Base-by-base conservation (phyloP, 2,797 vertebrate genomes). In the Syndactyla subalaris region DNA sequence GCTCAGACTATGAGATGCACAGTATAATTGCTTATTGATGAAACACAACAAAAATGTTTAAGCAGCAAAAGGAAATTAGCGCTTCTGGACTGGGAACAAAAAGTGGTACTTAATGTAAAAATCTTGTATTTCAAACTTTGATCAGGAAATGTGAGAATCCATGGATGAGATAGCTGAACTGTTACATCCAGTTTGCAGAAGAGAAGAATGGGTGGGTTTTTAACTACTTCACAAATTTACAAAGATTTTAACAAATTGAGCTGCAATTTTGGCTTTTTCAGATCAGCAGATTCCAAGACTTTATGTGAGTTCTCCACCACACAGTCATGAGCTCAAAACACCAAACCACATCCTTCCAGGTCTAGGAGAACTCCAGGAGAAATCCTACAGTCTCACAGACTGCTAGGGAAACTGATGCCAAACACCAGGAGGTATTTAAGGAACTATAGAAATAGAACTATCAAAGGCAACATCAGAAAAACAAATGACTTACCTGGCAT, bases 401-500 rank as follows among this genome's bases (percentile, higher is more conserved):
- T 41, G 54, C 79, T 67, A 38, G 24, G 43, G 30, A 92, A 93
- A 95, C 49, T 88, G 95, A 95, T 97, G 89, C 95, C 95, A 96
- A 97, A 94, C 76, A 81, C 91, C 94, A 79, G 13, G 36, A 65
- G 73, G 55, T 55, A 77, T 24, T 38, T 12, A 36, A 93, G 20
- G 38, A 67, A 72, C 78, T 49, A 36, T 7, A 14, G 21, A 46
- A 46, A 30, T 77, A 91, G 29, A 45, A 75, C 38, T 61, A 76
- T 24, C 52, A 41, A 72, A 81, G 26, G 38, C 32, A 58, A n/a
- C 20, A 17, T 36, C 4, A 88, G 45, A 67, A 93, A 97, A 93
- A 49, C 23, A 70, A 88, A 70, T 55, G 8, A 98, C 99, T 98
- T 97, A 99, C 99, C 99, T 99, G 98, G 99, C 99, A 92, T 99